A percentile compares a stretch with the other conserved stretches of the same genome.
Conservation (phyloP, 2,888 invertebrate species). For the Hyalella azteca region DNA sequence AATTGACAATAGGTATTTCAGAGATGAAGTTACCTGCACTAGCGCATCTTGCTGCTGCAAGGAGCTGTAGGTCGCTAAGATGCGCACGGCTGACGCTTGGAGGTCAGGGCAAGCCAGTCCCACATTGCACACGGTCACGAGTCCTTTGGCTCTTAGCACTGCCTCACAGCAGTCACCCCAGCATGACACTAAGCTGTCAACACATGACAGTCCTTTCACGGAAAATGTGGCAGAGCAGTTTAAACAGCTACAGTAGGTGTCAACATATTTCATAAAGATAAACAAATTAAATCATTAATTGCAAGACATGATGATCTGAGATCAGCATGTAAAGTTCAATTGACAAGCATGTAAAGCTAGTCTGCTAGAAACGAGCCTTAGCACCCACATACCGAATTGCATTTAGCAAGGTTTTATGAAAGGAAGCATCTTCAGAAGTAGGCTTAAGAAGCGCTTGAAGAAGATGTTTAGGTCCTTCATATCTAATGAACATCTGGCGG, state of each 20-base stretch:
- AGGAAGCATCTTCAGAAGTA: not conserved
- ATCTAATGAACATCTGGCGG: not conserved
- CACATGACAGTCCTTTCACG: too few species aligned
- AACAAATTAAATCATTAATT: not conserved
- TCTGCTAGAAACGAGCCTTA: not conserved
- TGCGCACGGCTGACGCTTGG: not conserved
- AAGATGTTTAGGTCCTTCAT: not conserved
- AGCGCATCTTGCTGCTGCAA: slow-evolving; percentile 7
- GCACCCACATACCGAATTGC: not conserved
- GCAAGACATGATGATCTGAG: not conserved
- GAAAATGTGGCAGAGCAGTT: too few species aligned
- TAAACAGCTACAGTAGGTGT: too few species aligned
- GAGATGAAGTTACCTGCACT: not conserved
- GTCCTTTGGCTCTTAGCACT: not conserved
- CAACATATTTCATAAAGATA: not conserved
- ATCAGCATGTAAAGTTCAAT: not conserved
- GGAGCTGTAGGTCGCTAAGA: slow-evolving; percentile 13
- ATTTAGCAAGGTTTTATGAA: not conserved
- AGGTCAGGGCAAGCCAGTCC: not conserved
- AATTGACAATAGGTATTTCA: too few species aligned
- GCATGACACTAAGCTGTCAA: not conserved
- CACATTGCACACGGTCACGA: not conserved
- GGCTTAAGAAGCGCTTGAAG: not conserved
- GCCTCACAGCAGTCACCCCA: not conserved
- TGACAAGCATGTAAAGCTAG: not conserved